These are phyloP conservation scores for Argyrosomus japonicus DNA, from an alignment of 2,113 vertebrate genomes.

Conservation along the genomic window DNA sequence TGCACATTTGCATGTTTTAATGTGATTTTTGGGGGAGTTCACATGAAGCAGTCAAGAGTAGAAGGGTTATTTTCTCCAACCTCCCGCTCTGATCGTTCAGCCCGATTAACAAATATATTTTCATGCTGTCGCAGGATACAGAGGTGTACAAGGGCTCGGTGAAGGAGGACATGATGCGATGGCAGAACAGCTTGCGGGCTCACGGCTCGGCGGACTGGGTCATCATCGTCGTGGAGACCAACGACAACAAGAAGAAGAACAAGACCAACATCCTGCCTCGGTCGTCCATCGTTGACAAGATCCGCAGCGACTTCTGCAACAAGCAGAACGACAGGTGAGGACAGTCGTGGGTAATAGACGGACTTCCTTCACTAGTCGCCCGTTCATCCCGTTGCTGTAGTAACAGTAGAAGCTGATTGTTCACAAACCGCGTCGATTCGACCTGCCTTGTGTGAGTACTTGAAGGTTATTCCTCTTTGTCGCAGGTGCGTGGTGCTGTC, in stretches of 20 bases:
- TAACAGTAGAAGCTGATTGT: not conserved
- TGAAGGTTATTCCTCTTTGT: not conserved
- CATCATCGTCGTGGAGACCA: slow-evolving; percentile 94
- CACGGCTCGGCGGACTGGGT: slow-evolving; percentile 94
- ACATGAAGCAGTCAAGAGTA: not conserved
- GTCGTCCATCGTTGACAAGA: slow-evolving; percentile 98
- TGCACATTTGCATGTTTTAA: not conserved
- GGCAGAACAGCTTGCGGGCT: slow-evolving; percentile 92
- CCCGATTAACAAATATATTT: not conserved
- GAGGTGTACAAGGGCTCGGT: slow-evolving; percentile 94
- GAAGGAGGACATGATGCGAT: slow-evolving; percentile 96
- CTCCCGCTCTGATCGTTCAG: not conserved
- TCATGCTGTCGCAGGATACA: slow-evolving; percentile 87
- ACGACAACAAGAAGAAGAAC: slow-evolving; percentile 97
- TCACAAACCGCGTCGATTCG: not conserved
- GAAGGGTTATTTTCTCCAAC: too few species aligned
- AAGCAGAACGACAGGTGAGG: slow-evolving; percentile 97
- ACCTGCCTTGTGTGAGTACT: not conserved
- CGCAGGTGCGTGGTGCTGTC: slow-evolving; percentile 94
- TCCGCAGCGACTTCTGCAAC: slow-evolving; percentile 98
- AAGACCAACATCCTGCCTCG: slow-evolving; percentile 98
- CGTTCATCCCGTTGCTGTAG: not conserved
- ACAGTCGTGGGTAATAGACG: not conserved
- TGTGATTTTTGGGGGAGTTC: not conserved
- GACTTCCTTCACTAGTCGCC: not conserved